A percentile compares a stretch with the other conserved stretches of the same genome.
Conservation (phyloP, 2,113 vertebrate genomes). For the Phyllopteryx taeniolatus region DNA sequence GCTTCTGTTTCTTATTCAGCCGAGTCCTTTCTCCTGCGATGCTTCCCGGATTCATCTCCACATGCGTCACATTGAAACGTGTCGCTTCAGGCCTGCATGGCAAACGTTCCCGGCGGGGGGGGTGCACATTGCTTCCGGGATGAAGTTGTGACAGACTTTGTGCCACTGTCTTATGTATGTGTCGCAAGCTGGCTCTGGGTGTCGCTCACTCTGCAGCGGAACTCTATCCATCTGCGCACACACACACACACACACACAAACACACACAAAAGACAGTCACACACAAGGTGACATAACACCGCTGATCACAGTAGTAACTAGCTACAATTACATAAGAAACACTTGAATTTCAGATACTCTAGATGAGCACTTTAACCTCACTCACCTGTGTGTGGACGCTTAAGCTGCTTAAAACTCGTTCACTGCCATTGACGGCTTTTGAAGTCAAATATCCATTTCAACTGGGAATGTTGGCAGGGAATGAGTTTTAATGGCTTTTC, state of each 20-base stretch:
- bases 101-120: background rate
- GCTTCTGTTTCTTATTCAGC: background rate
- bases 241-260: constrained; percentile 31
- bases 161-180: constrained; percentile 1
- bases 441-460: too few relatives aligned
- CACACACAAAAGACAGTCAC: constrained; percentile 46
- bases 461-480: too few relatives aligned
- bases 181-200: constrained; percentile 3
- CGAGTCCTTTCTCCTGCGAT: constrained; percentile 6
- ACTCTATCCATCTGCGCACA: constrained; percentile 44
- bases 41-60: background rate
- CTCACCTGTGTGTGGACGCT: constrained; percentile 10
- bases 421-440: too few relatives aligned
- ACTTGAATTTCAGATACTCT: constrained; percentile 33
- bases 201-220: constrained; percentile 28
- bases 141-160: background rate
- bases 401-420: background rate
- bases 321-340: constrained; percentile 15
- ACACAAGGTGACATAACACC: constrained; percentile 33
- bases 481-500: constrained; percentile 11
- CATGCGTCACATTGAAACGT: background rate
- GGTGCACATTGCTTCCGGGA: background rate
- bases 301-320: constrained; percentile 2
- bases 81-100: background rate
- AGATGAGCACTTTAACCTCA: constrained; percentile 13